phyloP scores from a whole-genome alignment of 2,888 invertebrate genomes.

The Cinara cedri region DNA sequence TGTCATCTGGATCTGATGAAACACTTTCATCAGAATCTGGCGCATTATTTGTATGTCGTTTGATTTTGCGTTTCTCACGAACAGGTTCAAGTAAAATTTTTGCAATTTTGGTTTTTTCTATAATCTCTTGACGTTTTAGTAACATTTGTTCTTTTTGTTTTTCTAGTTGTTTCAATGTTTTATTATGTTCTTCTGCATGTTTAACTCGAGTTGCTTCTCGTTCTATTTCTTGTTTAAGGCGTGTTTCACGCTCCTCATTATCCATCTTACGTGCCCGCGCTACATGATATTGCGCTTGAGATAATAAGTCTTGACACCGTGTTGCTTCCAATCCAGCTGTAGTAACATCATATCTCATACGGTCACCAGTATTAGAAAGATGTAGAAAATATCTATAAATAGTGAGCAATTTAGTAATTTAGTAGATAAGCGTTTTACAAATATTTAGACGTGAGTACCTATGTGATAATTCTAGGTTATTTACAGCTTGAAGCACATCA shows the following conservation, averaged over 20 bases:
- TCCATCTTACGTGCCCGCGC: slow-evolving; percentile 87
- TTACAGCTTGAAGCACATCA: slow-evolving; percentile 88
- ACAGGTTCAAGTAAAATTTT: too few species aligned
- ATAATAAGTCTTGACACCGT: slow-evolving; percentile 92
- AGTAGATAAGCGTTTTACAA: not conserved
- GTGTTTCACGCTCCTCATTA: slow-evolving; percentile 85
- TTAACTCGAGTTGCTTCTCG: slow-evolving; percentile 76
- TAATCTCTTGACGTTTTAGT: slow-evolving; percentile 66
- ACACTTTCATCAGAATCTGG: slow-evolving; percentile 70
- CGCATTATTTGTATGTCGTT: slow-evolving; percentile 69
- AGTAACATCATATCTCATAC: slow-evolving; percentile 75
- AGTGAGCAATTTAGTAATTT: slow-evolving; percentile 16
- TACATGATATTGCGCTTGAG: slow-evolving; percentile 96
- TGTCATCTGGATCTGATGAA: not conserved
- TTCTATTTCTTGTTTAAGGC: slow-evolving; percentile 90
- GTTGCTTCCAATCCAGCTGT: slow-evolving; percentile 88
- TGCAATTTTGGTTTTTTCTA: slow-evolving; percentile 70
- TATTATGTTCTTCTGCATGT: slow-evolving; percentile 68
- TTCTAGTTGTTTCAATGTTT: slow-evolving; percentile 77
- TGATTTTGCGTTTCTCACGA: too few species aligned
- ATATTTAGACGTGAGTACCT: slow-evolving; percentile 71
- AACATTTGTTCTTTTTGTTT: slow-evolving; percentile 76
- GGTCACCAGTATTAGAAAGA: slow-evolving; percentile 77
- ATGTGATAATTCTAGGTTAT: slow-evolving; percentile 91
- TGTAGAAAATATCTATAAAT: slow-evolving; percentile 76